Percentiles rank a stretch among this genome's conserved stretches.
Conservation (phyloP, 2,113 vertebrate genomes). For the Pterocles gutturalis region DNA sequence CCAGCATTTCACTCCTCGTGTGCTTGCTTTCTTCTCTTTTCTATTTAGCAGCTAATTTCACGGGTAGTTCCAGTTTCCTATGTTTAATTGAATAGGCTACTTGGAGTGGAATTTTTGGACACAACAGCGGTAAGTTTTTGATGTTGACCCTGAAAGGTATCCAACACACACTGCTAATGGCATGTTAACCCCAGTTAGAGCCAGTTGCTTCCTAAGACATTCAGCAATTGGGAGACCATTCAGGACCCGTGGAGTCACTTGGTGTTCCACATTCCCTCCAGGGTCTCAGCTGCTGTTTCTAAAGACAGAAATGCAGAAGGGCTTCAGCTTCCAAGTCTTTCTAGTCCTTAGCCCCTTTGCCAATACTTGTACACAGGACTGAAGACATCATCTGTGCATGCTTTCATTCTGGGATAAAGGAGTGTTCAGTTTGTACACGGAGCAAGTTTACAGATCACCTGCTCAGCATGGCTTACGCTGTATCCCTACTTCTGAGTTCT, state of each 20-base stretch:
- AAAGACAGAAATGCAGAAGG: neutral
- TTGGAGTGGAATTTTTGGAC: neutral
- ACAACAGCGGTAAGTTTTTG: neutral
- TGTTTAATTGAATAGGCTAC: neutral
- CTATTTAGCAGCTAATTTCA: neutral
- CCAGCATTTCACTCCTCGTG: neutral
- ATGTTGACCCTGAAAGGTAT: neutral
- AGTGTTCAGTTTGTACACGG: neutral
- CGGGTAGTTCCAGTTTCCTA: neutral
- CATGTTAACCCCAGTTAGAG: neutral
- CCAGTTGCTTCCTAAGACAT: slow-evolving; percentile 1
- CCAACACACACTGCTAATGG: neutral
- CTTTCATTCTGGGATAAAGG: neutral
- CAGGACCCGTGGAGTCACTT: neutral
- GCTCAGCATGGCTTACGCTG: neutral
- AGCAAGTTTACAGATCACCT: neutral
- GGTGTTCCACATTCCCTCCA: neutral
- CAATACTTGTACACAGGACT: neutral
- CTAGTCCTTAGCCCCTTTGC: neutral
- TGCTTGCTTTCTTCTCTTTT: neutral
- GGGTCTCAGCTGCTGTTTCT: slow-evolving; percentile 48
- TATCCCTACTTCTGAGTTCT: neutral
- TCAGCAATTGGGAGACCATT: neutral
- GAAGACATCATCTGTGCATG: neutral
- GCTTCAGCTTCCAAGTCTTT: neutral